Percentiles rank a stretch among this genome's conserved stretches.
phyloP scores from a whole-genome alignment of 92 coral and sea anemone species.

The Parazoanthus darwini region DNA sequence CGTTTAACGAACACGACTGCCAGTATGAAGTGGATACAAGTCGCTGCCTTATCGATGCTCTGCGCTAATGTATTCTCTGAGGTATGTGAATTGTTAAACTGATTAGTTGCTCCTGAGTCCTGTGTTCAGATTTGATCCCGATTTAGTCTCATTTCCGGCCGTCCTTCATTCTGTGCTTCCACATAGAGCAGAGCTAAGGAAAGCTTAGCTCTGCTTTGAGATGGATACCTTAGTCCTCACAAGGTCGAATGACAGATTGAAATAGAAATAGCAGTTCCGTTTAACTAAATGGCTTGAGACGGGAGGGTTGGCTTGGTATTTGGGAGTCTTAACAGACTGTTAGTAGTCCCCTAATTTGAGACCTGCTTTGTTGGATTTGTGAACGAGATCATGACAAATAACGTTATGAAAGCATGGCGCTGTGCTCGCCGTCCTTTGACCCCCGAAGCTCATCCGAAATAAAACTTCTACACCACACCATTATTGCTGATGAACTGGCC shows the following conservation, averaged over 20 bases:
- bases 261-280: neutral
- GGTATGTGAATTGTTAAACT: conserved; percentile 24
- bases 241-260: neutral
- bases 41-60: conserved; percentile 10
- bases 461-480: neutral
- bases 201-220: neutral
- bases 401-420: conserved; percentile 22
- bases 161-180: conserved; percentile 1
- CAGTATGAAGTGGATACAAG: conserved; percentile 8
- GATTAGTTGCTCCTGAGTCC: conserved; percentile 8
- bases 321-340: neutral
- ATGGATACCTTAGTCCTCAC: neutral
- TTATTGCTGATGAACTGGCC: neutral
- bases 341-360: neutral
- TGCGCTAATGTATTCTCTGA: conserved; percentile 21
- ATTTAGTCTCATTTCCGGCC: conserved; percentile 31
- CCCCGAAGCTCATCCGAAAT: neutral
- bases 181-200: neutral
- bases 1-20: neutral
- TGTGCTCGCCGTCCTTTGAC: neutral
- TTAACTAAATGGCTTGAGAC: neutral
- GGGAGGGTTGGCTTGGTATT: neutral
- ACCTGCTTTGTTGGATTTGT: neutral
- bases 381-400: neutral
- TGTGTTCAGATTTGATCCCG: neutral